Evolutionary conservation across 2,113 vertebrate genomes (phyloP), one percentile per base, ranked within the genome.

Genomic region (Ondatra zibethicus): DNA sequence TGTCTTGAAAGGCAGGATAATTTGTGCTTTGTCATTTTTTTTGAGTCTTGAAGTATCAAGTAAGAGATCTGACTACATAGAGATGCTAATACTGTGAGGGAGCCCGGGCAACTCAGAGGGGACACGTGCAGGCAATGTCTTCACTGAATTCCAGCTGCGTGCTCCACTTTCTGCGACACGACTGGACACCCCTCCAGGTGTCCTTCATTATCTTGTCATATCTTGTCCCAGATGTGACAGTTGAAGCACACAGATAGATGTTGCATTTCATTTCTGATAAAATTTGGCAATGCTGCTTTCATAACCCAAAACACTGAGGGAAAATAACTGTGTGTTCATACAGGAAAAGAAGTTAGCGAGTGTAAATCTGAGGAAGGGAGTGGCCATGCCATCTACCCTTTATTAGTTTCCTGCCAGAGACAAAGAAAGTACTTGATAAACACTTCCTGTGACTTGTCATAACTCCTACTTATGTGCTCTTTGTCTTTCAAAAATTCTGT

Each of bases 221-320:
- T n/a, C n/a, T n/a, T 68, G 76, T 12, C 66, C 39, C 31, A 90
- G 25, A 13, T 90, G 9, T 76, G 7, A 39, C 73, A 84, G 81
- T 25, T 92, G 72, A 93, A 3, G 1, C 68, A 87, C 89, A 31
- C 29, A 27, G 31, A 88, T 25, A 92, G 88, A 81, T 81, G 13
- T 55, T 78, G 50, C 85, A 61, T 11, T 42, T 23, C 80, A 39
- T 47, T 73, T 50, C 29, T 63, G 6, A 70, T 92, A 76, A 68
- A 27, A 87, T 78, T 92, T 92, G 33, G 14, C 50, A 63, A 72
- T 66, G 50, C 19, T n/a, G 75, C 91, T 93, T 94, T 95, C 42
- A 87, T 33, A 68, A 78, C 33, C 86, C 4, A 42, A 81, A 94
- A 91, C 25, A 42, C 82, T 45, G 45, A 84, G 72, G 93, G 88